Evolutionary conservation across 1,140 invertebrate species (phyloP), one percentile per base, ranked within the genome.

Genomic region (Phocides pigmalion): DNA sequence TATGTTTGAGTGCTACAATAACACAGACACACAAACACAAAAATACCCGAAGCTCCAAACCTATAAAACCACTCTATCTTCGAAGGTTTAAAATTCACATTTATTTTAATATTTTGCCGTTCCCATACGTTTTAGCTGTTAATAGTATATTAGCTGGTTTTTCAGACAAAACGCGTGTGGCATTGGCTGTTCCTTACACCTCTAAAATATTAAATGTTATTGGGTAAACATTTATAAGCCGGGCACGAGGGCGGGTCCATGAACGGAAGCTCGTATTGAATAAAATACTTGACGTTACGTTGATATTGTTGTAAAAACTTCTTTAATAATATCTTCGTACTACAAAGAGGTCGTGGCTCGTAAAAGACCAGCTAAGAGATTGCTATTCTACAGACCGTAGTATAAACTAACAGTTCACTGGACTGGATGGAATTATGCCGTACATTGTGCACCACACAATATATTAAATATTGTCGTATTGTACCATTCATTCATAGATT

Each of bases 401-500:
- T 58, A 44, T 58, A 46, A 58, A 32, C 35, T 28, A 46, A 58
- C 22, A 59, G 54, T 46, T 46, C 15, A 35, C 41, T 32, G 53
- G 22, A 14, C 42, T 59, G 54, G 35, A 59, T 59, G 54, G 42
- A 46, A 59, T 39, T 39, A 39, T 14, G 32, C 49, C 49, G 49
- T 39, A 39, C 28, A 14, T 39, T 39, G 47, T 50, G 16, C 42
- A 25, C 15, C 44, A 25, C n/a, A 59, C 41, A 32, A 35, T 47
- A 59, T 35, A 59, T 44, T 22, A 58, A 53, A 58, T 44, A 46
- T 46, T 47, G n/a, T 59, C 11, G 35, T 58, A 46, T 59, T 59
- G 56, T 59, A 47, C 22, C 42, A 47, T 59, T 59, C 56, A 59
- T 59, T 59, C 56, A 59, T 15, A 41, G 56, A 47, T 59, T 22